A percentile compares a stretch with the other conserved stretches of the same genome.
These are phyloP conservation scores for Scomberomorus guttatus DNA, from an alignment of 2,797 vertebrate genomes.

Conservation along the genomic window DNA sequence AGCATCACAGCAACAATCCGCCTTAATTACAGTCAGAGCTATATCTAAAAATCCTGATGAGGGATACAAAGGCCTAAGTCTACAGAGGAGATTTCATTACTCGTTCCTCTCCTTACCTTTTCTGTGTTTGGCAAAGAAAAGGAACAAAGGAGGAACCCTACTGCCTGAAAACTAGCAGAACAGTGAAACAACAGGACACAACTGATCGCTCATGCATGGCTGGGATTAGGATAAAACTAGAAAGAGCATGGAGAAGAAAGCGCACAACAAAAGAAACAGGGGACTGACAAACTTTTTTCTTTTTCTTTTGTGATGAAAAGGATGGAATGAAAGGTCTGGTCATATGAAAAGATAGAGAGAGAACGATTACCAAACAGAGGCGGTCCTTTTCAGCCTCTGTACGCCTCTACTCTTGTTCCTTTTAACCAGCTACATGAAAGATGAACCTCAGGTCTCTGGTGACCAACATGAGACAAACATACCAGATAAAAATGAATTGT, in stretches of 20 bases:
- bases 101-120: constrained; percentile 96
- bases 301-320: constrained; percentile 92
- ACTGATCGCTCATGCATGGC: constrained; percentile 99
- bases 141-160: constrained; percentile 97
- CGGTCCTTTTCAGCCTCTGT: constrained; percentile 87
- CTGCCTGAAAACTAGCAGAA: constrained; percentile 98
- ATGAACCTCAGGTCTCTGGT: constrained; percentile 69
- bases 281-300: constrained; percentile 97
- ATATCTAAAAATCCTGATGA: constrained; percentile 84
- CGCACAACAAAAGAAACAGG: constrained; percentile 97
- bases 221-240: constrained; percentile 98
- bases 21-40: constrained; percentile 86
- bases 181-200: constrained; percentile 99
- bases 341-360: constrained; percentile 87
- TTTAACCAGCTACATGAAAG: constrained; percentile 85
- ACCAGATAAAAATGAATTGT: constrained; percentile 79
- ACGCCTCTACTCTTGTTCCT: constrained; percentile 75
- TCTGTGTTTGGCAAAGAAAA: constrained; percentile 95
- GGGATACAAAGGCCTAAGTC: constrained; percentile 90
- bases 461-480: constrained; percentile 74
- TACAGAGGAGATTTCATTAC: constrained; percentile 93
- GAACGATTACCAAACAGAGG: constrained; percentile 93
- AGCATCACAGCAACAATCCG: constrained; percentile 82
- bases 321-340: constrained; percentile 89
- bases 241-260: constrained; percentile 96